Evolutionary conservation across 2,113 vertebrate genomes (phyloP).

Genomic region (Elephantulus edwardii): DNA sequence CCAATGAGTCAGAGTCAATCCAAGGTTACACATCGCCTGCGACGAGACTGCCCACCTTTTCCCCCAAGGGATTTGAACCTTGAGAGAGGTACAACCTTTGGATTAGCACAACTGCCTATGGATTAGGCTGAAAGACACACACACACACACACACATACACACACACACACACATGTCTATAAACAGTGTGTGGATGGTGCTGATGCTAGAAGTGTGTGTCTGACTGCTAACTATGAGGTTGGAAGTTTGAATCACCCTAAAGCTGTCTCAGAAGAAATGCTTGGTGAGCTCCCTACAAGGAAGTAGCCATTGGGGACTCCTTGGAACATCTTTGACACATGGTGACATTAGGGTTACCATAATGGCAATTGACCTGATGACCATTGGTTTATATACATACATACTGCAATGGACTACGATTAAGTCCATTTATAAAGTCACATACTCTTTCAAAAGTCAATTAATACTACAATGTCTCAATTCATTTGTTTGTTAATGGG

Average conservation of each 20-base stretch:
- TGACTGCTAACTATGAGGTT: neutral
- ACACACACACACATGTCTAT: neutral
- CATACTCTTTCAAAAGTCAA: neutral
- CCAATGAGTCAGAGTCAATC: too few species aligned
- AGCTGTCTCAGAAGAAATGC: neutral
- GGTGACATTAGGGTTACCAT: neutral
- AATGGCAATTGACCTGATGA: neutral
- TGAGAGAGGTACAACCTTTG: too few species aligned
- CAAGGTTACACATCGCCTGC: too few species aligned
- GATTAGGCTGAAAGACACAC: too few species aligned
- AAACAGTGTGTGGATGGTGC: neutral
- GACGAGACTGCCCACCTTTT: too few species aligned
- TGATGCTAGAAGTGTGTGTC: too few species aligned
- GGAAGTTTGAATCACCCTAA: neutral
- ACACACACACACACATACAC: too few species aligned
- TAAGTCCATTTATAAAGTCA: neutral
- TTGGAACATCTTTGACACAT: neutral
- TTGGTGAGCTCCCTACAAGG: neutral
- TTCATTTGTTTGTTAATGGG: too few species aligned
- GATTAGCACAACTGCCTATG: too few species aligned
- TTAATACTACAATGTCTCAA: too few species aligned
- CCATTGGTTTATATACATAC: neutral
- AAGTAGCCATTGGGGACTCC: too few species aligned
- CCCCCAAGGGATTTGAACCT: too few species aligned
- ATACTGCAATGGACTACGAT: neutral